These are phyloP conservation scores for Ranitomeya imitator DNA, from an alignment of 2,113 vertebrate genomes.

Conservation along the genomic window DNA sequence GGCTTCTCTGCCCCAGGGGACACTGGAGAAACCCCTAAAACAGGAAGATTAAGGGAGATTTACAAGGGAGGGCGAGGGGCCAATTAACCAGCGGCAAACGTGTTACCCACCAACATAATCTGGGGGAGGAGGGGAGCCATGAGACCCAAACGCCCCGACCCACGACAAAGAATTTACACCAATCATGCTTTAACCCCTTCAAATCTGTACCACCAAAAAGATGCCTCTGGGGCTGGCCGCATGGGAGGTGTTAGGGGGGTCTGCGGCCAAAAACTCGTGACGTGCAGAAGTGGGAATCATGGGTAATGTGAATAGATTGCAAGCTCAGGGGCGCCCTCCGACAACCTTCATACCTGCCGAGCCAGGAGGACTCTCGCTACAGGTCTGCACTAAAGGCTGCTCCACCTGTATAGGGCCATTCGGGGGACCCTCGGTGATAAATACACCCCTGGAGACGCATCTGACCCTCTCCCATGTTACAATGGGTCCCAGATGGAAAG, in stretches of 20 bases:
- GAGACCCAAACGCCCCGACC: too few species aligned
- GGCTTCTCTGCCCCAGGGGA: neutral
- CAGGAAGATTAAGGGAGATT: conserved; percentile 3
- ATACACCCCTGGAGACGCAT: too few species aligned
- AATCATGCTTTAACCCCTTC: neutral
- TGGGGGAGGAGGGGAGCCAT: too few species aligned
- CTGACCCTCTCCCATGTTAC: neutral
- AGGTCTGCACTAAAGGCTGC: neutral
- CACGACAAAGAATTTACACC: too few species aligned
- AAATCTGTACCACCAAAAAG: neutral
- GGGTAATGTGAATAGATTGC: neutral
- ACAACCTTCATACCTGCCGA: too few species aligned
- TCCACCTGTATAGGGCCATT: neutral
- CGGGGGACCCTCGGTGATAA: too few species aligned
- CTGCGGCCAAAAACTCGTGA: too few species aligned
- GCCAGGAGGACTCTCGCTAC: neutral
- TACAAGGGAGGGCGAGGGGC: conserved; percentile 18
- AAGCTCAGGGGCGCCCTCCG: neutral
- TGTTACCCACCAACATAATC: neutral
- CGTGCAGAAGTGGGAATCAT: too few species aligned
- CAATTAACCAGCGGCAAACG: neutral
- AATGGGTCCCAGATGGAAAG: too few species aligned
- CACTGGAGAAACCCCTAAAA: neutral
- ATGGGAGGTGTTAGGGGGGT: too few species aligned
- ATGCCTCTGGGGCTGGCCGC: too few species aligned